Evolutionary conservation across 2,888 invertebrate genomes (phyloP).

Genomic region (Eremobia ochroleuca): DNA sequence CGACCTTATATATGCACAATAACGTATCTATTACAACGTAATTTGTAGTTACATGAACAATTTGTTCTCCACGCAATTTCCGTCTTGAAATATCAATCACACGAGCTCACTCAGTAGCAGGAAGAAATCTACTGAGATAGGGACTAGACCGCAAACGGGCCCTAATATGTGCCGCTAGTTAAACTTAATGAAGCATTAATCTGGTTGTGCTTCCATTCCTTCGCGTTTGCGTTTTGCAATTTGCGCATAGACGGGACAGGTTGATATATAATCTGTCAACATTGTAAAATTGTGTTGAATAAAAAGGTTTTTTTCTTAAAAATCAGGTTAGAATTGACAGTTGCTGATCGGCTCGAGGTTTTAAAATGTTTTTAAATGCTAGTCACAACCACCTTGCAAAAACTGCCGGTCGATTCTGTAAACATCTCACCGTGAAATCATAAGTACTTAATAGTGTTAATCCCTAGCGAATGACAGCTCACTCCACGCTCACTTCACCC

Average conservation of each 20-base stretch:
- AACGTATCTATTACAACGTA: conserved; percentile 22
- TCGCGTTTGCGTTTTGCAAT: conserved; percentile 41
- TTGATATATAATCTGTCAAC: conserved; percentile 16
- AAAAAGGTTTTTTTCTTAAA: neutral
- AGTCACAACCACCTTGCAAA: neutral
- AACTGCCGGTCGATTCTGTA: too few species aligned
- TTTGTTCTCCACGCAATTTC: conserved; percentile 57
- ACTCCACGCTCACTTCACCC: too few species aligned
- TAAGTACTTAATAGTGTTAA: too few species aligned
- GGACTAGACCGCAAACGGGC: conserved; percentile 60
- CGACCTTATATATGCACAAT: conserved; percentile 29
- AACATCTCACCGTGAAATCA: too few species aligned
- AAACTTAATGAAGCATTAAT: conserved; percentile 60
- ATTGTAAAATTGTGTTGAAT: conserved; percentile 1
- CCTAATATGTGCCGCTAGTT: conserved; percentile 54
- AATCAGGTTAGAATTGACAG: neutral
- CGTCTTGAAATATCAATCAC: conserved; percentile 63
- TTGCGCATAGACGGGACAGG: conserved; percentile 14
- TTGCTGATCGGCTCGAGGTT: neutral
- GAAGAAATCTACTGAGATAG: conserved; percentile 64
- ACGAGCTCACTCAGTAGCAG: conserved; percentile 48
- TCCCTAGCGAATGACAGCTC: too few species aligned
- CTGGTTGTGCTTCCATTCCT: conserved; percentile 51
- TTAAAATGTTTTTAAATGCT: neutral
- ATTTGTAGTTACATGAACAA: conserved; percentile 45